Evolutionary conservation across 2,797 vertebrate genomes (phyloP).

Genomic region (Rhinoraja longicauda): DNA sequence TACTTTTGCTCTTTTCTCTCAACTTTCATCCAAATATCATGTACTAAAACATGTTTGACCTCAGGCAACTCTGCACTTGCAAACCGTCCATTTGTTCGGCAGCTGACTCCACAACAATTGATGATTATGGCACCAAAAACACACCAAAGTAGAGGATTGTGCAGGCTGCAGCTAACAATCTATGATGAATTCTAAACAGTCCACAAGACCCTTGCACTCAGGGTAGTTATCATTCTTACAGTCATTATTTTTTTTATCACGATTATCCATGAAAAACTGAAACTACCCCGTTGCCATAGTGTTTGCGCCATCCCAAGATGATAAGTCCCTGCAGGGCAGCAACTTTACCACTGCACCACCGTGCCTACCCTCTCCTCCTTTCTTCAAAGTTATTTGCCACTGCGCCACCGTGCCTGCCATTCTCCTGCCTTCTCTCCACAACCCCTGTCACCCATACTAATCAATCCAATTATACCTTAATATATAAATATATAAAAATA

Average conservation of each 20-base stretch:
- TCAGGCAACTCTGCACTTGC: background rate
- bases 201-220: conserved; percentile 1
- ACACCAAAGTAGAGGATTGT: background rate
- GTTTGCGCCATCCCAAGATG: background rate
- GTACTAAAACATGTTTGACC: conserved; percentile 30
- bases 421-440: too few relatives aligned
- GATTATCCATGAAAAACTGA: background rate
- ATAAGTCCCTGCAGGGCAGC: background rate
- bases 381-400: too few relatives aligned
- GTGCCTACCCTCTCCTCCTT: too few relatives aligned
- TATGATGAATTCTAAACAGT: conserved; percentile 11
- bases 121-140: conserved; percentile 21
- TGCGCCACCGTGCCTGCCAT: too few relatives aligned
- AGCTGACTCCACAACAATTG: conserved; percentile 32
- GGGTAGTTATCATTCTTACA: background rate
- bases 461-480: background rate
- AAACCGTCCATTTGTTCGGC: conserved; percentile 8
- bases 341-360: too few relatives aligned
- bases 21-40: conserved; percentile 21
- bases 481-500: background rate
- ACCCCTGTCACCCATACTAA: too few relatives aligned
- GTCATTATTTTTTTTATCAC: background rate
- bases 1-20: conserved; percentile 23
- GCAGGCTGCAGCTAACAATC: background rate
- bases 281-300: background rate